Percentiles rank a stretch among this genome's conserved stretches.
Conservation (phyloP, 2,888 invertebrate genomes). For the Drosophila monieri region DNA sequence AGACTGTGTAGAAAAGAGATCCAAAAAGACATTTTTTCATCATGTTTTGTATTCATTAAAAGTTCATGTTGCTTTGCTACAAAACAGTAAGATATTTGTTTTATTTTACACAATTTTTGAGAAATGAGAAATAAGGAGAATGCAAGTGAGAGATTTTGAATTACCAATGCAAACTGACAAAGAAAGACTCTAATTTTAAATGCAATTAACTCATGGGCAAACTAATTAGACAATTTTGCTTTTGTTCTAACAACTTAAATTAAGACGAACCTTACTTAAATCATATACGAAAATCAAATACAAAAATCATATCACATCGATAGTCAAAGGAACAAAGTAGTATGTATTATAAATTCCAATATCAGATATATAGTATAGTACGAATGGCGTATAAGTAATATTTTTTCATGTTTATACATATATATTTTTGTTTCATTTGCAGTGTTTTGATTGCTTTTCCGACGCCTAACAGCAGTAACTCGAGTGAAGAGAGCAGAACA, state of each 20-base stretch:
- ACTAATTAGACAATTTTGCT: constrained; percentile 38
- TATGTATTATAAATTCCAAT: constrained; percentile 64
- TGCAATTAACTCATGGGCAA: constrained; percentile 36
- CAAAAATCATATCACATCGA: constrained; percentile 63
- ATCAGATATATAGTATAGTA: constrained; percentile 58
- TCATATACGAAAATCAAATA: constrained; percentile 34
- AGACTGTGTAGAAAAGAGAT: constrained; percentile 72
- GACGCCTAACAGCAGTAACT: constrained; percentile 14
- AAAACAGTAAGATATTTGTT: constrained; percentile 47
- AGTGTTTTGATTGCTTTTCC: constrained; percentile 31
- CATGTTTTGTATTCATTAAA: constrained; percentile 47
- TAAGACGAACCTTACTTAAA: constrained; percentile 41
- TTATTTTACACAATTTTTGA: constrained; percentile 64
- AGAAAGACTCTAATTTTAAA: constrained; percentile 37
- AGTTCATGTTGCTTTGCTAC: constrained; percentile 41
- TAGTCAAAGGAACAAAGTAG: constrained; percentile 62
- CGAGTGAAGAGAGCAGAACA: constrained; percentile 31
- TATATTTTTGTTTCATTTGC: constrained; percentile 45
- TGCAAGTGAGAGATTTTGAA: constrained; percentile 31
- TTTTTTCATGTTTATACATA: constrained; percentile 50
- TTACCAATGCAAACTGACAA: constrained; percentile 55
- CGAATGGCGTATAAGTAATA: constrained; percentile 41
- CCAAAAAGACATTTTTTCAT: constrained; percentile 83
- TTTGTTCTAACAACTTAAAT: constrained; percentile 32
- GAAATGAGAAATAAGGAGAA: constrained; percentile 27